These are phyloP conservation scores for Pseudomugil gertrudae DNA, from an alignment of 2,797 vertebrate genomes.

Conservation along the genomic window DNA sequence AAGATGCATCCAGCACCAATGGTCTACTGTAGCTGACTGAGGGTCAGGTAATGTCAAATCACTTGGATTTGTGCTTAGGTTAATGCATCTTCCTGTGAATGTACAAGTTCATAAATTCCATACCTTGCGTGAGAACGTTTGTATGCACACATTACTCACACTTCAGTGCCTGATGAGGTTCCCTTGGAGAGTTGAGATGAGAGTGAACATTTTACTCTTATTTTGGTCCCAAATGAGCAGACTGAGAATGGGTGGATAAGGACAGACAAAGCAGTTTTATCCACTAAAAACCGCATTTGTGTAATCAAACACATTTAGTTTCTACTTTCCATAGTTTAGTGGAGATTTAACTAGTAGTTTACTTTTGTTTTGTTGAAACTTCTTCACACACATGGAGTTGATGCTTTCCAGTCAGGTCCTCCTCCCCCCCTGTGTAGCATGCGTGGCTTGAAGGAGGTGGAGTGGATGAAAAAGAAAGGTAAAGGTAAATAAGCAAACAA, in stretches of 20 bases:
- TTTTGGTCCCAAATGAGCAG: neutral
- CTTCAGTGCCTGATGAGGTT: too few relatives aligned
- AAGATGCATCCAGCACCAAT: too few relatives aligned
- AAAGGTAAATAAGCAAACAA: slow-evolving; percentile 82
- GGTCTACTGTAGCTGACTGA: too few relatives aligned
- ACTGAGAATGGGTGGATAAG: neutral
- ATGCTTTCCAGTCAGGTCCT: slow-evolving; percentile 58
- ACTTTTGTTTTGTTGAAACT: slow-evolving; percentile 44
- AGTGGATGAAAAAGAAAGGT: slow-evolving; percentile 63
- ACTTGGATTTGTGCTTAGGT: too few relatives aligned
- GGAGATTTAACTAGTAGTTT: slow-evolving; percentile 21
- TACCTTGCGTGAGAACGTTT: too few relatives aligned
- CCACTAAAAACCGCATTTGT: neutral
- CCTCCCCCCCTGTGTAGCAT: slow-evolving; percentile 31
- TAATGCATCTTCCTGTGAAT: too few relatives aligned
- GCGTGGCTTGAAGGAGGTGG: slow-evolving; percentile 17
- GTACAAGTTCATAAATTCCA: too few relatives aligned
- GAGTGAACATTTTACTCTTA: neutral
- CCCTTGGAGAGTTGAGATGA: neutral
- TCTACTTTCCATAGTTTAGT: neutral
- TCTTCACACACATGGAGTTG: slow-evolving; percentile 50
- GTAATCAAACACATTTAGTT: neutral
- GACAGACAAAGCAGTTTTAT: neutral
- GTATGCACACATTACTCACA: too few relatives aligned
- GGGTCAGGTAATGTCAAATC: too few relatives aligned